phyloP scores from a whole-genome alignment of 1,140 invertebrate genomes.

The Caenorhabditis latens region DNA sequence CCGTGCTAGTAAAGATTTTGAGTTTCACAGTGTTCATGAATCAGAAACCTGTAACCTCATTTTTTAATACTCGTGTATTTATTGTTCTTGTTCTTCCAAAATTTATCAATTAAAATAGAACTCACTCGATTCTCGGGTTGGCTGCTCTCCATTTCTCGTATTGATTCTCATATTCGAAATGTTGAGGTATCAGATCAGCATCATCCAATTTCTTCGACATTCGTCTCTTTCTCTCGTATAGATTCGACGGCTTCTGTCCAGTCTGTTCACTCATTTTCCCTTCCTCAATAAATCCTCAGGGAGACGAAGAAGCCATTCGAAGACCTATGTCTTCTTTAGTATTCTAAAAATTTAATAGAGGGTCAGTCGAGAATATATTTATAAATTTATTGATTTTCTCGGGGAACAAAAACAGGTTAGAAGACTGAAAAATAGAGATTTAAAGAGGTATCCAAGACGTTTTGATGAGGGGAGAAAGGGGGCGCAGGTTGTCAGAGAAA shows the following conservation, averaged over 20 bases:
- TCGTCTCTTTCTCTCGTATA: constrained; percentile 18
- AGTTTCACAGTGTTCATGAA: too few relatives aligned
- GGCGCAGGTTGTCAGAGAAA: background rate
- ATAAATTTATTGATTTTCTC: background rate
- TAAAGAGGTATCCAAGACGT: background rate
- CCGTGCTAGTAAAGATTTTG: too few relatives aligned
- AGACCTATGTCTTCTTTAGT: constrained; percentile 5
- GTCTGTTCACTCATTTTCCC: background rate
- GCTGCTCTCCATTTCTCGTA: constrained; percentile 43
- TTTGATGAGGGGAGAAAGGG: too few relatives aligned
- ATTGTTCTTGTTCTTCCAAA: too few relatives aligned
- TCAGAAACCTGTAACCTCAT: too few relatives aligned
- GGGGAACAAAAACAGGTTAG: background rate
- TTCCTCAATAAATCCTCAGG: background rate
- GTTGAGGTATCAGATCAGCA: constrained; percentile 39
- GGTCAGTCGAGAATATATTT: background rate
- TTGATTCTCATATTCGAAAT: constrained; percentile 43
- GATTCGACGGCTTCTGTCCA: background rate
- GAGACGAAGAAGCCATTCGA: constrained; percentile 13
- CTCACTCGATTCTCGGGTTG: constrained; percentile 33
- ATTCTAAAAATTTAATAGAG: background rate
- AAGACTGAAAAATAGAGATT: background rate
- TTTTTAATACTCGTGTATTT: too few relatives aligned
- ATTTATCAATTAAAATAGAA: background rate
- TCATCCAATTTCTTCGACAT: constrained; percentile 26